These are phyloP conservation scores for Harpalus rubripes DNA, from an alignment of 2,888 invertebrate genomes.

Conservation along the genomic window DNA sequence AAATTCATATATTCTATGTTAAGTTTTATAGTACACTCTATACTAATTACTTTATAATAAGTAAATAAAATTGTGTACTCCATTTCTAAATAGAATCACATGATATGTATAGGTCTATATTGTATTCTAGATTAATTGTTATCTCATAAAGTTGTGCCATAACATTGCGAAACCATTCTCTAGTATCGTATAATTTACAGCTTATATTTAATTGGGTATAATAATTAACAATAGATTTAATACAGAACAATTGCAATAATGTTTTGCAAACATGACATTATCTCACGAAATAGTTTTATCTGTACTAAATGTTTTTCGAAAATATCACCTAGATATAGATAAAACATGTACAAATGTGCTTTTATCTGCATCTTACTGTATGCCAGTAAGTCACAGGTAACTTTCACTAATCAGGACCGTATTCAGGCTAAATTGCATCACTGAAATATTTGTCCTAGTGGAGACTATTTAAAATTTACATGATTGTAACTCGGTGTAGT, in stretches of 20 bases:
- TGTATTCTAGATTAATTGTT: too few species aligned
- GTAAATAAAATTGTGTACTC: too few species aligned
- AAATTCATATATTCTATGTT: too few species aligned
- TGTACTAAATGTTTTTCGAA: neutral
- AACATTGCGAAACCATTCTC: neutral
- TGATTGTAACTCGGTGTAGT: too few species aligned
- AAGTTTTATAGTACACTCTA: too few species aligned
- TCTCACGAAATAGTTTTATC: neutral
- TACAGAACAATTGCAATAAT: neutral
- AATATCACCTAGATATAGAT: neutral
- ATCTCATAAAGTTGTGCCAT: neutral
- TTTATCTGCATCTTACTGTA: neutral
- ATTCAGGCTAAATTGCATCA: neutral
- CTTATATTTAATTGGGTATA: neutral
- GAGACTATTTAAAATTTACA: too few species aligned
- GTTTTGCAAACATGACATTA: neutral
- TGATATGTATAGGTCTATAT: too few species aligned
- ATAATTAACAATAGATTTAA: neutral
- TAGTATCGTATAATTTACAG: neutral
- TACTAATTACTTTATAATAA: too few species aligned
- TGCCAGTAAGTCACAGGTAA: slow-evolving; percentile 4
- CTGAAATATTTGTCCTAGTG: neutral
- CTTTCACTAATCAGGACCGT: slow-evolving; percentile 7
- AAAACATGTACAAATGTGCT: neutral
- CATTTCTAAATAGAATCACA: too few species aligned